Evolutionary conservation across 2,797 vertebrate species (phyloP).

Genomic region (Ceryle rudis): DNA sequence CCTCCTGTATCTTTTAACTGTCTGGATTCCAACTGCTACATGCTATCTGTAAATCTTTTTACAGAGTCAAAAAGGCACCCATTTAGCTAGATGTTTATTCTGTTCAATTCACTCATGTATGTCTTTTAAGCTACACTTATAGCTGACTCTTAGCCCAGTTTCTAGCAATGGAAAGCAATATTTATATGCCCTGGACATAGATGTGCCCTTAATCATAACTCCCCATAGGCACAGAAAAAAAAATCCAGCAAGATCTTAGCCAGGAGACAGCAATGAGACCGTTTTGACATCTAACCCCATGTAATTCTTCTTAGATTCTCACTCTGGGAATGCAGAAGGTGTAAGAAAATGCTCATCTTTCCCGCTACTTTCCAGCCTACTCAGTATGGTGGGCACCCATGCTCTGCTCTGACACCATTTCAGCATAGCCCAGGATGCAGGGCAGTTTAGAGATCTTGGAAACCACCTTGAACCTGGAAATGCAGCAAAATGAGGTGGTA

Average conservation of each 20-base stretch:
- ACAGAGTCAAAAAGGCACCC: conserved; percentile 12
- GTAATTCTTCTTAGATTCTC: neutral
- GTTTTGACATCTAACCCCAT: neutral
- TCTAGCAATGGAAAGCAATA: conserved; percentile 11
- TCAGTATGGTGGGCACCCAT: neutral
- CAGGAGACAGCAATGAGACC: neutral
- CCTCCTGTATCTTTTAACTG: conserved; percentile 41
- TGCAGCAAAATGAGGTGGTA: neutral
- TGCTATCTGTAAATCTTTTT: conserved; percentile 49
- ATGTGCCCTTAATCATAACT: neutral
- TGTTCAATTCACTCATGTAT: neutral
- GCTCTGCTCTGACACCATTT: neutral
- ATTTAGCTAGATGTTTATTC: conserved; percentile 28
- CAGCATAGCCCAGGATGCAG: neutral
- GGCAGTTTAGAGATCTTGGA: neutral
- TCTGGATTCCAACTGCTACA: neutral
- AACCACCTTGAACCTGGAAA: neutral
- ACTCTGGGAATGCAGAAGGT: neutral
- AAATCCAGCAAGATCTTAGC: neutral
- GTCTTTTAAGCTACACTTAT: conserved; percentile 23
- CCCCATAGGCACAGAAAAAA: neutral
- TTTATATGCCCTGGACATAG: neutral
- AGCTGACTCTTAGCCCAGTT: conserved; percentile 14
- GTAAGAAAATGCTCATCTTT: neutral
- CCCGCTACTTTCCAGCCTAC: neutral